Base-by-base conservation (phyloP, 1,140 invertebrate species). In the Hermatobates lingyangjiaoensis region DNA sequence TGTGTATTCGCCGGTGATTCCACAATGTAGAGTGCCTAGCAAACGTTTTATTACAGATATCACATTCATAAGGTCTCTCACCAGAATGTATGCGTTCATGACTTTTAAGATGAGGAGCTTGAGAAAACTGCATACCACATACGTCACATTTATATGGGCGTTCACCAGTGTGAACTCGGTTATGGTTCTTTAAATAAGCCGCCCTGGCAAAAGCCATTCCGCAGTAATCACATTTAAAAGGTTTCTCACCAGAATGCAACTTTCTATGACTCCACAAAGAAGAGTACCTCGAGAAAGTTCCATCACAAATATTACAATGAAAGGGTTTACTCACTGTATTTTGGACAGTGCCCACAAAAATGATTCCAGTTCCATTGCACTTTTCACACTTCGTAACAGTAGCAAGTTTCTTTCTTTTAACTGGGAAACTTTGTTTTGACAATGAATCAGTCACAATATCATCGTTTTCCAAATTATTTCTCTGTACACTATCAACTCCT, bases 1-100 rank as follows among this genome's bases (percentile, higher is more conserved):
- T 96, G 64, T 97, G 93, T 55, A 97, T 95, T 51, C 91, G 76
- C 40, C 88, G 74, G 64, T 95, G 91, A 64, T 88, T 89, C 82
- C 85, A 88, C 34, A 91, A 67, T 1, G 84, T 91, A 25, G 80
- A 87, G 67, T 83, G 86, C 60, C 79, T 75, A 42, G 81, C 86
- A 62, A 87, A 92, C 20, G 84, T 84, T 69, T 91, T 90, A 58
- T 87, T 83, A 63, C 89, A 93, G 10, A 88, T 81, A 66, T 88
- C 84, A 66, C 89, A 93, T 48, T 88, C 83, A 68, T 90, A 92
- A 0, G 87, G 87, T 55, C 87, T 74, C 64, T 92, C 88, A 14
- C 80, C 80, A 27, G 86, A 90, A 64, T 94, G 89, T 51, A 89
- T 90, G 60, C 87, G 73, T 62, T 91, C 87, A 60, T 94, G 91